Base-by-base conservation (phyloP, 2,888 invertebrate species). In the Agrotis exclamationis region DNA sequence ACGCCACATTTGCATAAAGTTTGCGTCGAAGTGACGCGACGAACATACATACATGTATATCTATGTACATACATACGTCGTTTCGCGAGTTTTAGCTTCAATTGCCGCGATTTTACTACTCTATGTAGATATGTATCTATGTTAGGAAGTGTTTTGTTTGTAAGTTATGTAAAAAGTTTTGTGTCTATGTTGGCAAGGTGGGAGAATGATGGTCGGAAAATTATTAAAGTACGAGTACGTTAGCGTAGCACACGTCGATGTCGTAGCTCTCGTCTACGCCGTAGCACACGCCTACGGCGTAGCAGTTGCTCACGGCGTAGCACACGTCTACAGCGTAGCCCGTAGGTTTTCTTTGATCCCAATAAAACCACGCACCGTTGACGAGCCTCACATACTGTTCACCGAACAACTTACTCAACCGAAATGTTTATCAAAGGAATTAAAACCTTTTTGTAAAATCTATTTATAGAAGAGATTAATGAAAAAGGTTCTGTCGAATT, bases 1-100 rank as follows among this genome's bases (percentile, higher is more conserved):
- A 33, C 65, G 64, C 69, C 58, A 56, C 65, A 82, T 82, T 83
- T 74, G 74, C 83, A 80, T 82, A 82, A 80, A 83, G 80, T 82
- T 80, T 64, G 64, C 63, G 67, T 45, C 50, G 45, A 59, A 67
- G 24, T 74, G 83, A 60, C 71, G 69, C 66, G 62, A 60, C 57
- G 56, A 28, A 44, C 50, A 54, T 2, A 50, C 16, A n/a, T 9
- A 54, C n/a, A 33, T n/a, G n/a, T n/a, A n/a, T 22, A n/a, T n/a
- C 59, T n/a, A 45, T 50, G 5, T 39, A 48, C 14, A 5, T 56
- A 66, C 14, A n/a, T 45, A 45, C n/a, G 48, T 62, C 65, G 60
- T 53, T 62, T 24, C 39, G 39, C 39, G 51, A 75, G 75, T 57
- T 65, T 39, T 11, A 64, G 59, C 54, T 64, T 22, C 47, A 63